Base-by-base conservation (phyloP, 2,888 invertebrate species). In the Microdon myrmicae region DNA sequence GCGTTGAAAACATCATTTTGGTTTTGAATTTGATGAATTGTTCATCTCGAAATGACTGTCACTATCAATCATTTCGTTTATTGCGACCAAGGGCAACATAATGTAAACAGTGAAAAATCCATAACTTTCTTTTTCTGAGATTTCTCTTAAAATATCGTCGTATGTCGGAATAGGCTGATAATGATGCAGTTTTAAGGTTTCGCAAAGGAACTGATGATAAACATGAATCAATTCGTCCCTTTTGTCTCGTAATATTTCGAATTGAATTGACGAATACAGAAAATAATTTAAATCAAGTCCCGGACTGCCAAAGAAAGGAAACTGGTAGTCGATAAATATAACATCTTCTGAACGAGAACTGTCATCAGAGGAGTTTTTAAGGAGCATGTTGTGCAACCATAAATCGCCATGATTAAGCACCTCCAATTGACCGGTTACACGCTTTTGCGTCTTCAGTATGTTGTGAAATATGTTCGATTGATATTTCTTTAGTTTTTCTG, bases 371-470 rank as follows among this genome's bases (percentile, higher is more conserved):
- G 67, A 34, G n/a, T n/a, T n/a, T n/a, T n/a, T n/a, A n/a, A n/a
- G n/a, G n/a, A n/a, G 19, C n/a, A 7, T 2, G 68, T 81, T 81
- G 55, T 79, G 79, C 3, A 75, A 68, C 80, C 80, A 80, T 6
- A 79, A 68, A 69, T 81, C 81, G n/a, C 80, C 80, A 59, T 81
- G 81, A 67, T 78, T 78, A 22, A 81, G 66, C 9, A 80, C 79
- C 51, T 77, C 75, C 54, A 72, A 68, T 35, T 60, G 51, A 6
- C 32, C 43, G 9, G n/a, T n/a, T n/a, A n/a, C 32, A 48, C 75
- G 59, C 8, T 22, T 29, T 17, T 48, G 41, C 22, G 39, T 43
- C 9, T 38, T 8, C n/a, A n/a, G n/a, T n/a, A n/a, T n/a, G n/a
- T n/a, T n/a, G n/a, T n/a, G n/a, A n/a, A n/a, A n/a, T n/a, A n/a